Evolutionary conservation across 2,113 vertebrate genomes (phyloP), one percentile per base, ranked within the genome.

Genomic region (Gallinago jamesoni): DNA sequence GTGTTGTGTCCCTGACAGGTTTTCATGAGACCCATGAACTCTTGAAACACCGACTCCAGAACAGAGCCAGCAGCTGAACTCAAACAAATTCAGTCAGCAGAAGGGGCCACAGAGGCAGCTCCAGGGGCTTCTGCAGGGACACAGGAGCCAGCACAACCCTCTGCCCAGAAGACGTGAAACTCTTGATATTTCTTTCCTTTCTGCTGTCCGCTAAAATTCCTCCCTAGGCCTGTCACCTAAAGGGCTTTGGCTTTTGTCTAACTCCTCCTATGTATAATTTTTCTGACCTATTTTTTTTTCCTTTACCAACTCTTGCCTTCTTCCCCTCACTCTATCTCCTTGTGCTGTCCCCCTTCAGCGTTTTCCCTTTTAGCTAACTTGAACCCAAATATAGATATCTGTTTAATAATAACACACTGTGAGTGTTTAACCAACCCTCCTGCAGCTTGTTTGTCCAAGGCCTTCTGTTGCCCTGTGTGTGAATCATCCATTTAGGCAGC

Each of bases 361-460:
- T 55, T 19, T 48, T 39, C 68, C 23, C 48, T 78, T 92, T 77
- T 27, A 69, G 45, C 52, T 52, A 48, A 84, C 48, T 8, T 35
- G 37, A 68, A 75, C 24, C 64, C 45, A 93, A 45, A 90, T 5
- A 90, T 4, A 39, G 2, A 22, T 47, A 10, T 33, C 6, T 23
- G 15, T 69, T 68, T 75, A 86, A 75, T 23, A 84, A 55, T 3
- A 90, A 63, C 80, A 68, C 0, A 7, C 64, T 91, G 43, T 7
- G 64, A 67, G 31, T 87, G 86, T 92, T 95, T 92, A 84, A 84
- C 80, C 80, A 73, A 53, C 43, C 62, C 84, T 90, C 86, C 88
- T 12, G 25, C 62, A 62, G 84, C 21, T 45, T 82, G 80, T 91
- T 93, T 94, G 80, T 78, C 72, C 69, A 10, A 28, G 53, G 41